These are phyloP conservation scores for Mastacembelus armatus DNA, from an alignment of 2,797 vertebrate genomes.

Conservation along the genomic window DNA sequence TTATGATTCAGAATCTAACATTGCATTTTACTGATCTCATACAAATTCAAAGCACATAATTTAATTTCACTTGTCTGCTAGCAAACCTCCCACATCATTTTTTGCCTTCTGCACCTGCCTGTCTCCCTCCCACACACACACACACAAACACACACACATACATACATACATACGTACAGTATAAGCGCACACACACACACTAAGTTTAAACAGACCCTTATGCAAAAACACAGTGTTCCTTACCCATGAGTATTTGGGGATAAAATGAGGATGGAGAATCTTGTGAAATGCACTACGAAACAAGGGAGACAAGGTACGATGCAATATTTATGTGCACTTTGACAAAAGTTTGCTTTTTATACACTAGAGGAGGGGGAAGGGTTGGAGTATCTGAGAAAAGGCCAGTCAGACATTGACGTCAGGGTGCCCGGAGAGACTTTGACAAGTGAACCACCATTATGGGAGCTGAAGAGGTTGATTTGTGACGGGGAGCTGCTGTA, in stretches of 20 bases:
- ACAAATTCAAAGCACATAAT: slow-evolving; percentile 29
- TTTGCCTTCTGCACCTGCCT: slow-evolving; percentile 9
- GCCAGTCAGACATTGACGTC: slow-evolving; percentile 43
- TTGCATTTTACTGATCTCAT: slow-evolving; percentile 17
- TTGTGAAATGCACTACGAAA: slow-evolving; percentile 66
- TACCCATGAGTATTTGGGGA: slow-evolving; percentile 31
- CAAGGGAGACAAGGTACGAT: slow-evolving; percentile 60
- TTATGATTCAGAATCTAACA: slow-evolving; percentile 10
- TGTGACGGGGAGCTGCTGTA: slow-evolving; percentile 25
- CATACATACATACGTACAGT: neutral
- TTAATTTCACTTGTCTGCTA: slow-evolving; percentile 31
- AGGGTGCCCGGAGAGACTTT: slow-evolving; percentile 13
- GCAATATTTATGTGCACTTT: slow-evolving; percentile 78
- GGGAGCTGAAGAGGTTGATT: slow-evolving; percentile 40
- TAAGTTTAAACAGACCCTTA: slow-evolving; percentile 34
- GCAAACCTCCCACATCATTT: slow-evolving; percentile 33
- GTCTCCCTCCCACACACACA: slow-evolving; percentile 1
- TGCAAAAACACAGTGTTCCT: slow-evolving; percentile 55
- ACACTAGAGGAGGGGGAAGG: slow-evolving; percentile 28
- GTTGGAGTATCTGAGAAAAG: slow-evolving; percentile 36
- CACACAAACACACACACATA: neutral
- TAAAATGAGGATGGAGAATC: slow-evolving; percentile 58
- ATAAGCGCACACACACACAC: slow-evolving; percentile 3
- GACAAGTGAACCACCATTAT: slow-evolving; percentile 44
- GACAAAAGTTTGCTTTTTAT: slow-evolving; percentile 72